A percentile compares a stretch with the other conserved stretches of the same genome.
phyloP scores from a whole-genome alignment of 2,113 vertebrate species.

The Bubo blakistoni region DNA sequence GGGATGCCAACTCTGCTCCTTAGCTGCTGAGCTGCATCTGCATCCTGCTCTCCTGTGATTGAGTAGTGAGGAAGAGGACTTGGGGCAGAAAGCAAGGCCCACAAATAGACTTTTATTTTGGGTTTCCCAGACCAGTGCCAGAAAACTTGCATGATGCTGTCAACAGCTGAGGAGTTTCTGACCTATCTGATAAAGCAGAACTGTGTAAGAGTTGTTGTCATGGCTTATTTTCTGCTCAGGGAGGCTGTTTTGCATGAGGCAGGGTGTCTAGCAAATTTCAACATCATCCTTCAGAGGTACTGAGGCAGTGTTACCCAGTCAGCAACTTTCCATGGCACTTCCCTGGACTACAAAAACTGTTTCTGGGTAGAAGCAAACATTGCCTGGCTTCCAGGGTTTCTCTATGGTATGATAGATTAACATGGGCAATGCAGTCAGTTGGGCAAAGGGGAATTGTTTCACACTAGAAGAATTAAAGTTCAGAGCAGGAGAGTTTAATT shows the following conservation, averaged over 20 bases:
- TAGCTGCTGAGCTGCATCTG: background rate
- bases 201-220: background rate
- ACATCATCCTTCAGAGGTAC: background rate
- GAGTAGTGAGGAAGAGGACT: background rate
- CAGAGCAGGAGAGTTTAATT: background rate
- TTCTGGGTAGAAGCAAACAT: background rate
- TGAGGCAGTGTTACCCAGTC: background rate
- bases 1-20: background rate
- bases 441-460: background rate
- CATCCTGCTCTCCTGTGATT: background rate
- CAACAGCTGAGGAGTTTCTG: background rate
- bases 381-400: background rate
- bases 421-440: background rate
- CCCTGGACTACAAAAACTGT: background rate
- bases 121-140: background rate
- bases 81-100: background rate
- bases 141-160: background rate
- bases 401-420: background rate
- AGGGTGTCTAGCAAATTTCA: background rate
- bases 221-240: background rate
- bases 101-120: background rate
- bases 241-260: background rate
- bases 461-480: background rate
- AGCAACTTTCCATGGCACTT: background rate
- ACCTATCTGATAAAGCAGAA: background rate